phyloP scores from a whole-genome alignment of 2,113 vertebrate genomes.

The Macaca mulatta region DNA sequence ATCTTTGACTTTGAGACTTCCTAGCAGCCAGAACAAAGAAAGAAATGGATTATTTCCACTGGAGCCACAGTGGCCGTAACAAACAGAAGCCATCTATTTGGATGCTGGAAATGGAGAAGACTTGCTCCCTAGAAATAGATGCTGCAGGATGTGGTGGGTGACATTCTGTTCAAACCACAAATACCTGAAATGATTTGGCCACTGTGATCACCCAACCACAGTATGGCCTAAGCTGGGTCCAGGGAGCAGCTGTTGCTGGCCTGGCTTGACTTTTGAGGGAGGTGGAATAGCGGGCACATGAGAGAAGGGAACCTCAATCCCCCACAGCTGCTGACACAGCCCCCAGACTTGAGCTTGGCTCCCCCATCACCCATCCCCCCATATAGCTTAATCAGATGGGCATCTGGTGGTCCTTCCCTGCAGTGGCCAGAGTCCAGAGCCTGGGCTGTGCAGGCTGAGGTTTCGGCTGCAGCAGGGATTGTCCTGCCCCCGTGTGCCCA shows the following conservation, averaged over 20 bases:
- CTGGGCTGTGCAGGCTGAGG: neutral
- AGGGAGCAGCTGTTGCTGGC: neutral
- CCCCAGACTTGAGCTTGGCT: neutral
- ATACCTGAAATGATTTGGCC: neutral
- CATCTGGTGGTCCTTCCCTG: no score
- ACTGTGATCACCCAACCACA: neutral
- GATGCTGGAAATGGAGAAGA: neutral
- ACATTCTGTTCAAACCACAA: neutral
- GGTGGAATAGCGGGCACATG: accelerated
- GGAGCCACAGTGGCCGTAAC: neutral
- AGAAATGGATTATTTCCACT: neutral
- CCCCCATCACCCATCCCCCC: neutral
- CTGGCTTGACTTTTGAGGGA: neutral
- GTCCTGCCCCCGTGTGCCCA: neutral
- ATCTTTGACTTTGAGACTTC: neutral
- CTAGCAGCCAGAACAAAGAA: neutral
- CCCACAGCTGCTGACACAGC: neutral
- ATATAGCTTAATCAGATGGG: no score
- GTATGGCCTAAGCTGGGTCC: neutral
- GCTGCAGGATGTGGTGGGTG: neutral
- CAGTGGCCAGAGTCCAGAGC: neutral
- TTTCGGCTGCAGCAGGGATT: neutral
- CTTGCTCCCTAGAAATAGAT: neutral
- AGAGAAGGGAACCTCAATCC: no score
- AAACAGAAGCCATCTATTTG: neutral